Conservation (phyloP, 2,113 vertebrate genomes). For the Microtus oregoni region DNA sequence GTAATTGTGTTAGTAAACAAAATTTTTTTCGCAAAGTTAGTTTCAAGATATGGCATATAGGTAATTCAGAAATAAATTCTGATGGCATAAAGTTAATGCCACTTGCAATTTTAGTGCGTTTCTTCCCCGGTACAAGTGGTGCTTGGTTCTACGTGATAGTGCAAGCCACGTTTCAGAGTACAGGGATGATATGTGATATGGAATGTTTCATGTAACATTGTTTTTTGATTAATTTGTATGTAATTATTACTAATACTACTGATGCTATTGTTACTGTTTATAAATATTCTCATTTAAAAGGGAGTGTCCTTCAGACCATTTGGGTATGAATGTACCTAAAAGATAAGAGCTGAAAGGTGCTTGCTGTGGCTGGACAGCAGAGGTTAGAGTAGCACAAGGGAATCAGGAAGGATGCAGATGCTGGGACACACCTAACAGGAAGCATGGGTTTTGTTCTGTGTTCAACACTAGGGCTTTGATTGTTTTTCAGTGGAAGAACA, state of each 20-base stretch:
- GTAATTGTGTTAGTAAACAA: slow-evolving; percentile 63
- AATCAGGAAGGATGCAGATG: neutral
- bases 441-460: neutral
- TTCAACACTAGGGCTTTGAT: neutral
- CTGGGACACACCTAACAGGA: neutral
- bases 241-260: neutral
- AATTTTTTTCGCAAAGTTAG: neutral
- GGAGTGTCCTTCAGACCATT: neutral
- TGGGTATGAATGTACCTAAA: neutral
- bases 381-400: neutral
- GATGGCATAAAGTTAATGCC: slow-evolving; percentile 62
- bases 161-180: neutral
- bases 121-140: neutral
- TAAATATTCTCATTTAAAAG: neutral
- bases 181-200: neutral
- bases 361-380: neutral
- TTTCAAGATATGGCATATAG: slow-evolving; percentile 46
- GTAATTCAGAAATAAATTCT: slow-evolving; percentile 59
- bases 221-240: slow-evolving; percentile 33
- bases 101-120: neutral
- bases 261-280: neutral
- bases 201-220: neutral
- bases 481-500: neutral
- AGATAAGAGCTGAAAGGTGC: neutral
- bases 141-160: slow-evolving; percentile 34